Evolutionary conservation across 1,140 invertebrate species (phyloP).

Genomic region (Drosophila guanche): DNA sequence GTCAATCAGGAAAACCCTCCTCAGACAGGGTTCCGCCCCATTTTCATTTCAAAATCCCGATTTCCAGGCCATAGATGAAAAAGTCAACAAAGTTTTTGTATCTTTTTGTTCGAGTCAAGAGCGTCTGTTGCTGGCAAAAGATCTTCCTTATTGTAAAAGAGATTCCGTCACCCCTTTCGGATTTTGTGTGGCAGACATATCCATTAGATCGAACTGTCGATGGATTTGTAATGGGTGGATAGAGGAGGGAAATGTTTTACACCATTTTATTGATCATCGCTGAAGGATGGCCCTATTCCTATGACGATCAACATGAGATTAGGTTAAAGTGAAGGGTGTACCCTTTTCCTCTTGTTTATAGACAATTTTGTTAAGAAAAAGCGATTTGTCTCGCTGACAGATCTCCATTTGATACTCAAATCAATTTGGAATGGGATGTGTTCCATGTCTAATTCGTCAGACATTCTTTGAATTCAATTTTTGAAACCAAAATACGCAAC

Average conservation of each 20-base stretch:
- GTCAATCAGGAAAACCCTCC: slow-evolving; percentile 56
- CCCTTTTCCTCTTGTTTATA: too few species aligned
- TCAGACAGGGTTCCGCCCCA: too few species aligned
- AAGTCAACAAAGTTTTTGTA: slow-evolving; percentile 31
- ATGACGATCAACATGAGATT: slow-evolving; percentile 12
- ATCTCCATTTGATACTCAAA: too few species aligned
- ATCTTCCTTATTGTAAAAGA: neutral
- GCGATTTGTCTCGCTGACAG: too few species aligned
- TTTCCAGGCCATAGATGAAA: slow-evolving; percentile 16
- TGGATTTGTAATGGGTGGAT: slow-evolving; percentile 29
- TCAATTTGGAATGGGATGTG: too few species aligned
- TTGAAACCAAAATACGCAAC: too few species aligned
- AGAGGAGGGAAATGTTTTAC: slow-evolving; percentile 3
- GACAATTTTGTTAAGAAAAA: too few species aligned
- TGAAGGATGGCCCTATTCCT: slow-evolving; percentile 26
- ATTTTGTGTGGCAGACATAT: slow-evolving; percentile 29
- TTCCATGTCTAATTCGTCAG: too few species aligned
- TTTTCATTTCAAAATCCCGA: too few species aligned
- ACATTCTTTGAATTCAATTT: too few species aligned
- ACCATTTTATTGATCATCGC: slow-evolving; percentile 1
- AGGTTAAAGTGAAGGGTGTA: too few species aligned
- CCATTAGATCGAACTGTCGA: slow-evolving; percentile 49
- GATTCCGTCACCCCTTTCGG: slow-evolving; percentile 1
- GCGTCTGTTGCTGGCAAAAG: slow-evolving; percentile 1
- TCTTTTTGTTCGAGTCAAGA: too few species aligned